Evolutionary conservation across 2,888 invertebrate species (phyloP).

Genomic region (Eueremaeus valkanovi): DNA sequence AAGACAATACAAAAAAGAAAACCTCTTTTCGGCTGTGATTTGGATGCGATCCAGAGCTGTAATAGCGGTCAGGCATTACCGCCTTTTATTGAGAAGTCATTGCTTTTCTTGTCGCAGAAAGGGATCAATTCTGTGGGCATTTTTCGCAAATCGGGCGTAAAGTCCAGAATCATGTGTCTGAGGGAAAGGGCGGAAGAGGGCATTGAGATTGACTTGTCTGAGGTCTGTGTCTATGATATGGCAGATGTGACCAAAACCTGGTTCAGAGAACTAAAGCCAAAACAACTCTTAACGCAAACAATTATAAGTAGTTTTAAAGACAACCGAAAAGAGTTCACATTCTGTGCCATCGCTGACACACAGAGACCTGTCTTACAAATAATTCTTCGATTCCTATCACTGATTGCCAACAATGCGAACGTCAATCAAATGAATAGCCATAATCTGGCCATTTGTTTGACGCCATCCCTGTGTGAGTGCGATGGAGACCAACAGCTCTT

Average conservation of each 20-base stretch:
- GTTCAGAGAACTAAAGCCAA: constrained; percentile 42
- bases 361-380: constrained; percentile 39
- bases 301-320: constrained; percentile 39
- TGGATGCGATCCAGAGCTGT: constrained; percentile 20
- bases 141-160: constrained; percentile 44
- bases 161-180: constrained; percentile 41
- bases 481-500: constrained; percentile 39
- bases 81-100: constrained; percentile 41
- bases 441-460: constrained; percentile 44
- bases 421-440: constrained; percentile 43
- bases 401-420: constrained; percentile 32
- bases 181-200: constrained; percentile 35
- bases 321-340: constrained; percentile 29
- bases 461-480: constrained; percentile 42
- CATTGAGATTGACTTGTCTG: constrained; percentile 7
- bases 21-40: constrained; percentile 26
- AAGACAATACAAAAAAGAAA: not conserved
- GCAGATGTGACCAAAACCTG: constrained; percentile 43
- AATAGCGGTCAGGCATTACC: constrained; percentile 39
- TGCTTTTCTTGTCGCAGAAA: constrained; percentile 34
- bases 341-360: constrained; percentile 37
- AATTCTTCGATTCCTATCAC: constrained; percentile 40
- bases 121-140: constrained; percentile 42
- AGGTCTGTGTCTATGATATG: constrained; percentile 42
- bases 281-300: constrained; percentile 40